Conservation (phyloP, 2,797 vertebrate genomes). For the Enteromius afrohamiltoni region DNA sequence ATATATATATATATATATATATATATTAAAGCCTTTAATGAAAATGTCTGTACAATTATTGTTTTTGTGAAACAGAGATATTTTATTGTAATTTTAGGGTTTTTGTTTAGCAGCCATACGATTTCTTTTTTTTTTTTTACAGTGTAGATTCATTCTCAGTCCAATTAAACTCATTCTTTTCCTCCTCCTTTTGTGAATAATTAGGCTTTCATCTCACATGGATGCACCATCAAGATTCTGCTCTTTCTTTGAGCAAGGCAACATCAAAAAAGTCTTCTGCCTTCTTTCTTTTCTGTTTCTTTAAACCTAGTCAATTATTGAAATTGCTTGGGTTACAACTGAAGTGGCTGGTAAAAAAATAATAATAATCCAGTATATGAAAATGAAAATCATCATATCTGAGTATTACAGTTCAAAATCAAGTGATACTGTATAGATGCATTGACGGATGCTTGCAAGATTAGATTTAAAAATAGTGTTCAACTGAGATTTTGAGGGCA, state of each 20-base stretch:
- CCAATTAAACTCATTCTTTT: constrained; percentile 96
- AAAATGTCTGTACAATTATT: too few relatives aligned
- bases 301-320: constrained; percentile 96
- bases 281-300: constrained; percentile 89
- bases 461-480: background rate
- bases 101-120: too few relatives aligned
- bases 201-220: constrained; percentile 99
- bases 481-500: background rate
- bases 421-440: background rate
- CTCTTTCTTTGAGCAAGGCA: constrained; percentile 90
- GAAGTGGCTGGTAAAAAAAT: constrained; percentile 66
- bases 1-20: too few relatives aligned
- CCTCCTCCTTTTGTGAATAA: constrained; percentile 96
- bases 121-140: too few relatives aligned
- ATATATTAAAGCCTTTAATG: too few relatives aligned
- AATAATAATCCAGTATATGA: background rate
- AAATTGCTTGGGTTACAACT: constrained; percentile 82
- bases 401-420: background rate
- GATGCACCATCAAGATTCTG: constrained; percentile 93
- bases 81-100: too few relatives aligned
- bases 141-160: constrained; percentile 82
- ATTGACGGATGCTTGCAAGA: background rate
- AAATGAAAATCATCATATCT: background rate
- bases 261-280: constrained; percentile 79
- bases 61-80: too few relatives aligned